A percentile compares a stretch with the other conserved stretches of the same genome.
Conservation (phyloP, 2,113 vertebrate genomes). For the Gadus chalcogrammus region DNA sequence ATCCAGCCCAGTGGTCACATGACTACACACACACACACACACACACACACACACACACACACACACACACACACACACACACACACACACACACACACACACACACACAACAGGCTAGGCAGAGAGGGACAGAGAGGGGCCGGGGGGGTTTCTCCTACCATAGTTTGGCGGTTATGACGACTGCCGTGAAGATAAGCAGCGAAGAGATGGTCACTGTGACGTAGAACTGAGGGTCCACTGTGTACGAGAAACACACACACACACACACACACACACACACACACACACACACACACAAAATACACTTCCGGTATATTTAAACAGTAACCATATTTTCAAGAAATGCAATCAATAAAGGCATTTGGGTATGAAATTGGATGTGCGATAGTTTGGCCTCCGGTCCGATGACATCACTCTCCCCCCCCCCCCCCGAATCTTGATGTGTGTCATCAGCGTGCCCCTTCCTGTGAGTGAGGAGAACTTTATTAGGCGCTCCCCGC, state of each 20-base stretch:
- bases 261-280: conserved; percentile 40
- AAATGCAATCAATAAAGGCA: conserved; percentile 18
- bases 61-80: too few species aligned
- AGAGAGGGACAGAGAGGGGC: neutral
- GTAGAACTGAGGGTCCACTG: conserved; percentile 82
- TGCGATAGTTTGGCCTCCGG: conserved; percentile 30
- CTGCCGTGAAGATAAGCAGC: conserved; percentile 73
- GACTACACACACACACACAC: conserved; percentile 5
- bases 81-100: too few species aligned
- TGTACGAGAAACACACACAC: conserved; percentile 55
- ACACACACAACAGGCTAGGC: too few species aligned
- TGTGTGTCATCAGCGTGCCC: conserved; percentile 41
- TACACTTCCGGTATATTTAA: conserved; percentile 34
- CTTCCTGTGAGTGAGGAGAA: conserved; percentile 53
- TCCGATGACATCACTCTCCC: conserved; percentile 33
- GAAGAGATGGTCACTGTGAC: conserved; percentile 81
- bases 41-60: conserved; percentile 16
- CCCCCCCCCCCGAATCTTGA: conserved; percentile 22
- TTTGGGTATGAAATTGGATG: conserved; percentile 48
- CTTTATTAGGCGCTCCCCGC: conserved; percentile 56
- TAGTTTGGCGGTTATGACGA: conserved; percentile 77
- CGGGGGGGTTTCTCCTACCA: conserved; percentile 63
- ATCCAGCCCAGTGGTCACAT: neutral
- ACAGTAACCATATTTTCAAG: conserved; percentile 12
- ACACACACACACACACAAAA: conserved; percentile 25